A percentile compares a stretch with the other conserved stretches of the same genome.
phyloP scores from a whole-genome alignment of 2,797 vertebrate species.

The Melanotaenia pygmaea region DNA sequence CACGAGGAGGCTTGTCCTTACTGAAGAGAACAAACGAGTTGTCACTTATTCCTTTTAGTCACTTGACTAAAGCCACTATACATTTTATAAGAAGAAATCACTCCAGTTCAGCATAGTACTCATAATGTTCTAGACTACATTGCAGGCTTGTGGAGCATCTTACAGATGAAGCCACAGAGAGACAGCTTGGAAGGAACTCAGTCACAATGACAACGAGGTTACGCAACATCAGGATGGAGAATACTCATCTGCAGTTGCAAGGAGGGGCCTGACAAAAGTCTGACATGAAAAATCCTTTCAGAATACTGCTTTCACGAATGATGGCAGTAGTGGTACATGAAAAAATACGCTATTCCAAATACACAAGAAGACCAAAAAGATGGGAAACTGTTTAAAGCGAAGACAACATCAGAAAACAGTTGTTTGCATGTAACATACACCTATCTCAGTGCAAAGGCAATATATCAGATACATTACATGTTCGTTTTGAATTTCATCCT shows the following conservation, averaged over 20 bases:
- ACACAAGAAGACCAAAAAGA: not conserved
- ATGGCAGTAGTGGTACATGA: conserved; percentile 2
- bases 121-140: conserved; percentile 47
- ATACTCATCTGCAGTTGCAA: conserved; percentile 63
- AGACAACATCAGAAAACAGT: not conserved
- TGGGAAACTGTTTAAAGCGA: not conserved
- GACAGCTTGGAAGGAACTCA: conserved; percentile 61
- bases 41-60: conserved; percentile 45
- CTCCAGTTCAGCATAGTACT: conserved; percentile 59
- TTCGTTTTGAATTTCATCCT: not conserved
- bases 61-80: conserved; percentile 56
- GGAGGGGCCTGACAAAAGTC: conserved; percentile 54
- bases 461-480: not conserved
- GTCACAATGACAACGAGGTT: conserved; percentile 73
- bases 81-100: conserved; percentile 58
- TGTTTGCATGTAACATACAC: no score
- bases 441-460: not conserved
- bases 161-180: conserved; percentile 62
- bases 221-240: conserved; percentile 70
- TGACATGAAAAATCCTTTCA: conserved; percentile 56
- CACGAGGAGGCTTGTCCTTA: conserved; percentile 57
- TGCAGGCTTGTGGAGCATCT: conserved; percentile 66
- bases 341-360: not conserved
- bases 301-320: conserved; percentile 26
- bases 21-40: conserved; percentile 55